A percentile compares a stretch with the other conserved stretches of the same genome.
Conservation (phyloP, 2,888 invertebrate genomes). For the Eledone cirrhosa region DNA sequence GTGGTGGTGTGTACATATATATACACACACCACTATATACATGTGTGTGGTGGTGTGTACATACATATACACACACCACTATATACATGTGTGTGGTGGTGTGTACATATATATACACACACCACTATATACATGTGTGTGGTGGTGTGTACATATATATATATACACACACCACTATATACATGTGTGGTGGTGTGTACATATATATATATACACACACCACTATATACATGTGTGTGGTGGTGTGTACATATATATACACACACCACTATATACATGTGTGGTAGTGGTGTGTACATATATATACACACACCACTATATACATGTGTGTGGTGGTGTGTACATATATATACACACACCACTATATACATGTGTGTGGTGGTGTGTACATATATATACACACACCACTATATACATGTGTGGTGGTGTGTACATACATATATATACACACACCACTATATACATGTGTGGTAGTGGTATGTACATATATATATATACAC, state of each 20-base stretch:
- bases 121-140: background rate
- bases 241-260: background rate
- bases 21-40: background rate
- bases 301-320: no score
- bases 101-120: background rate
- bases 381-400: no score
- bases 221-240: background rate
- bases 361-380: background rate
- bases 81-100: no score
- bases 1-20: background rate
- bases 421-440: background rate
- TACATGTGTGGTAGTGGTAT: background rate
- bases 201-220: background rate
- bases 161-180: no score
- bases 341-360: background rate
- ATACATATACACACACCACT: no score
- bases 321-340: no score
- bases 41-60: no score
- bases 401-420: background rate
- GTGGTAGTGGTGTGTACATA: no score
- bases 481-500: background rate
- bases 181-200: no score
- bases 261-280: background rate
- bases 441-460: background rate
- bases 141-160: background rate